A percentile compares a stretch with the other conserved stretches of the same genome.
These are phyloP conservation scores for Chitala chitala DNA, from an alignment of 2,113 vertebrate genomes.

Conservation along the genomic window DNA sequence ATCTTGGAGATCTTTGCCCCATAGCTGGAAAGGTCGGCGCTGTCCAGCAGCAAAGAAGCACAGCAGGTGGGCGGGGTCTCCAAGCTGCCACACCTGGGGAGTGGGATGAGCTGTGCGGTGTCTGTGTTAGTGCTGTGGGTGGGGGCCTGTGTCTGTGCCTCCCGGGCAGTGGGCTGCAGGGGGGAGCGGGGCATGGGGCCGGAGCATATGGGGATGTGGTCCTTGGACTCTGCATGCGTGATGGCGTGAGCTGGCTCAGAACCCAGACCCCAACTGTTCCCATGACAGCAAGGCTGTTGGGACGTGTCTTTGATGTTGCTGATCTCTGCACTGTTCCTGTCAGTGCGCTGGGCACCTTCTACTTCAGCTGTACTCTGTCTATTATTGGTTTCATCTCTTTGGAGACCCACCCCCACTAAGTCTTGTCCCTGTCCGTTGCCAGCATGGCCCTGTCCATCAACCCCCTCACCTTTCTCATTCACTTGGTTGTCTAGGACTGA, in stretches of 20 bases:
- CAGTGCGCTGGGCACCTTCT: background rate
- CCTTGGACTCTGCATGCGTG: background rate
- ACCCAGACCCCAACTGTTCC: background rate
- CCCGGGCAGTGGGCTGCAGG: conserved; percentile 55
- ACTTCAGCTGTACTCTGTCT: conserved; percentile 31
- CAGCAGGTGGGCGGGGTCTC: conserved; percentile 76
- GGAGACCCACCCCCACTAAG: too few relatives aligned
- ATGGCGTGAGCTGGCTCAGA: background rate
- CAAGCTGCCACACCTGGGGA: conserved; percentile 52
- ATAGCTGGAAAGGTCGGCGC: conserved; percentile 76
- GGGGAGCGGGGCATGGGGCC: conserved; percentile 70
- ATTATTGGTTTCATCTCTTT: too few relatives aligned
- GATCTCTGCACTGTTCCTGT: background rate
- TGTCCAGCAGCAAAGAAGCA: conserved; percentile 75
- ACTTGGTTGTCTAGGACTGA: background rate
- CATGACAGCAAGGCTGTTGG: background rate
- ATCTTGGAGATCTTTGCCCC: conserved; percentile 83
- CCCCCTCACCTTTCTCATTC: background rate
- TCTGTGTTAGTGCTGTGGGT: conserved; percentile 34
- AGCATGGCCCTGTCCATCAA: background rate
- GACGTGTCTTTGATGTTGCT: background rate
- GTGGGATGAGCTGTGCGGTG: conserved; percentile 46
- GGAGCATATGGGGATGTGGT: conserved; percentile 57
- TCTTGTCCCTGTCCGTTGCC: too few relatives aligned
- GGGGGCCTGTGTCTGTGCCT: conserved; percentile 26